phyloP scores from a whole-genome alignment of 64 coral and sea anemone genomes.

The Porites lutea region DNA sequence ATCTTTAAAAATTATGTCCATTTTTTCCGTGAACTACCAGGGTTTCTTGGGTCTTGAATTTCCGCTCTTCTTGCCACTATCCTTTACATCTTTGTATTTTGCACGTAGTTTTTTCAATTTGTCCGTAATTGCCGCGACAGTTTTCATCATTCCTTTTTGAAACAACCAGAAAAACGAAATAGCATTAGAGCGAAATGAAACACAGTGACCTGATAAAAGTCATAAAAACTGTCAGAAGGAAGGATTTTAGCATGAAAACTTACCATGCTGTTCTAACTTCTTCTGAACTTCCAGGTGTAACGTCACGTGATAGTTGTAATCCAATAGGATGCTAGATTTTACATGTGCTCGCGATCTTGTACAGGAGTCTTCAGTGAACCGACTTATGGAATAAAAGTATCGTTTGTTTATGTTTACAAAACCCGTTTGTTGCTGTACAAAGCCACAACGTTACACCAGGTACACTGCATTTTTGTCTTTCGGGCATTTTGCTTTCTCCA shows the following conservation, averaged over 20 bases:
- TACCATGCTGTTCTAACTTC: conserved; percentile 63
- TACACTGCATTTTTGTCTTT: conserved; percentile 55
- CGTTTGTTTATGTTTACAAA: too few species aligned
- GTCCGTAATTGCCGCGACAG: conserved; percentile 10
- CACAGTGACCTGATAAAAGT: background rate
- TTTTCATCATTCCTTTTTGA: conserved; percentile 52
- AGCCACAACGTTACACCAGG: conserved; percentile 10
- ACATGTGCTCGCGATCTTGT: too few species aligned
- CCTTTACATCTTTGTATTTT: conserved; percentile 42
- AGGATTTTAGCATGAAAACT: conserved; percentile 47
- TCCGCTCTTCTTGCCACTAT: conserved; percentile 5
- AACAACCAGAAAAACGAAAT: conserved; percentile 16
- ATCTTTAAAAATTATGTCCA: conserved; percentile 39
- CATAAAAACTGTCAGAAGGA: conserved; percentile 31
- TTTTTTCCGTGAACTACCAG: conserved; percentile 34
- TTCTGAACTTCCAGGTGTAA: conserved; percentile 54
- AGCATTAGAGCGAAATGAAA: conserved; percentile 22
- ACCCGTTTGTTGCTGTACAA: too few species aligned
- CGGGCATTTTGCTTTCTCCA: conserved; percentile 37
- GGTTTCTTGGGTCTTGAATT: background rate
- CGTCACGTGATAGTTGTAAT: too few species aligned
- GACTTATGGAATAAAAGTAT: too few species aligned
- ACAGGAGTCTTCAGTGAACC: too few species aligned
- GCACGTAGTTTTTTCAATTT: conserved; percentile 43
- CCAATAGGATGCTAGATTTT: too few species aligned